These are phyloP conservation scores for Drosophila lacteicornis DNA, from an alignment of 1,140 invertebrate genomes.

Conservation along the genomic window DNA sequence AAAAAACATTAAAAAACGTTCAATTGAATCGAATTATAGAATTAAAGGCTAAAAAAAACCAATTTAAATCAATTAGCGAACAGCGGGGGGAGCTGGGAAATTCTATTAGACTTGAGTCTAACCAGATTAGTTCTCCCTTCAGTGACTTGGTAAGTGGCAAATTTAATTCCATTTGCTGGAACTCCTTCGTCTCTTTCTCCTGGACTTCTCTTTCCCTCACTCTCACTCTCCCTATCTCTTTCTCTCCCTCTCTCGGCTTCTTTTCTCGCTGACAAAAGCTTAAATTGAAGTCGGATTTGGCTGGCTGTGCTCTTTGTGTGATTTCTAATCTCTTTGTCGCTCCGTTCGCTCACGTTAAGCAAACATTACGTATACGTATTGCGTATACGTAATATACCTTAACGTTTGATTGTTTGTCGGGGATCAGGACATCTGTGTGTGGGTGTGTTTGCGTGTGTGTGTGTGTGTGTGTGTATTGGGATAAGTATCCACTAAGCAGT, in stretches of 20 bases:
- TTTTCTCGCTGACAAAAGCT: constrained; percentile 41
- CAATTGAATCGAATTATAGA: constrained; percentile 22
- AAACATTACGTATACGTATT: constrained; percentile 75
- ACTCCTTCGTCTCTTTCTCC: not conserved
- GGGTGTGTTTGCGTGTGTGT: not conserved
- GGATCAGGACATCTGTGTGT: constrained; percentile 10
- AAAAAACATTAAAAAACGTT: constrained; percentile 3
- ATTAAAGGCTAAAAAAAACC: not conserved
- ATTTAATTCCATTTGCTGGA: constrained; percentile 49
- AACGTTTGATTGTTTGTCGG: constrained; percentile 46
- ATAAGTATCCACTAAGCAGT: constrained; percentile 81
- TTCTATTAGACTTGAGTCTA: constrained; percentile 24
- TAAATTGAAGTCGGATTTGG: constrained; percentile 49
- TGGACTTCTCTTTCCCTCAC: not conserved
- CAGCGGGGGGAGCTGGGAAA: constrained; percentile 1
- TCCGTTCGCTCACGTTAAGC: constrained; percentile 60
- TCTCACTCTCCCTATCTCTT: no score
- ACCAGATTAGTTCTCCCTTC: constrained; percentile 35
- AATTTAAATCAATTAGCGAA: constrained; percentile 40
- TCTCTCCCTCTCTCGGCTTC: not conserved
- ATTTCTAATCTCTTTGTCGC: constrained; percentile 62
- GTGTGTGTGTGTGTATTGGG: constrained; percentile 19
- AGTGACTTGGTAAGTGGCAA: constrained; percentile 30
- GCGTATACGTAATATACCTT: constrained; percentile 62
- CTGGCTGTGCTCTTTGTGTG: constrained; percentile 43